Conservation (phyloP, 2,113 vertebrate species). For the Lampris megalopsis region DNA sequence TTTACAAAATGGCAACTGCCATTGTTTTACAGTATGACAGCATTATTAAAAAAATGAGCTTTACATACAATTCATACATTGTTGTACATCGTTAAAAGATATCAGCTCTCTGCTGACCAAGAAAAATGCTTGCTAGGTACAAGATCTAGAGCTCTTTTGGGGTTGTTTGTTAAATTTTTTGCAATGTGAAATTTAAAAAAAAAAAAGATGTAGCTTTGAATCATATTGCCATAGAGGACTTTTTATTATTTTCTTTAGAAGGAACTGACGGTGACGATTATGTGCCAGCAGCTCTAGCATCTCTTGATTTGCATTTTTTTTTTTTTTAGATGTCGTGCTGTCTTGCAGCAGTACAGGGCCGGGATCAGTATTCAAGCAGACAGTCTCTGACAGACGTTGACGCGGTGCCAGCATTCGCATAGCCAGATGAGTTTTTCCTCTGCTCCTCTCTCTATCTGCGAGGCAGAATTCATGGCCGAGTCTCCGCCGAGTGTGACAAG, state of each 20-base stretch:
- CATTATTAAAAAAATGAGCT: no score
- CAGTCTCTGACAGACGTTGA: conserved; percentile 57
- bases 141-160: no score
- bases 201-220: no score
- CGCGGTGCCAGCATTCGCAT: conserved; percentile 61
- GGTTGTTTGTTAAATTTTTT: no score
- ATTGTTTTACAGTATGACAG: no score
- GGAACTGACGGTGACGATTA: conserved; percentile 40
- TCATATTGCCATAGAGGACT: conserved; percentile 3
- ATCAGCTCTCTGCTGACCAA: no score
- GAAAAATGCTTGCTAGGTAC: no score
- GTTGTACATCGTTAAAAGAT: no score
- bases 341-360: conserved; percentile 47
- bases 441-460: conserved; percentile 59
- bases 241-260: conserved; percentile 28
- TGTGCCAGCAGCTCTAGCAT: conserved; percentile 45
- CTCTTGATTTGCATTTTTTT: conserved; percentile 44
- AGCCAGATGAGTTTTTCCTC: conserved; percentile 59
- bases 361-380: conserved; percentile 74
- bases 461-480: conserved; percentile 73
- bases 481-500: conserved; percentile 77
- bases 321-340: conserved; percentile 41
- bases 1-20: no score
- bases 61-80: no score
- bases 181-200: no score